Conservation (phyloP, 2,888 invertebrate genomes). For the Elegia similella region DNA sequence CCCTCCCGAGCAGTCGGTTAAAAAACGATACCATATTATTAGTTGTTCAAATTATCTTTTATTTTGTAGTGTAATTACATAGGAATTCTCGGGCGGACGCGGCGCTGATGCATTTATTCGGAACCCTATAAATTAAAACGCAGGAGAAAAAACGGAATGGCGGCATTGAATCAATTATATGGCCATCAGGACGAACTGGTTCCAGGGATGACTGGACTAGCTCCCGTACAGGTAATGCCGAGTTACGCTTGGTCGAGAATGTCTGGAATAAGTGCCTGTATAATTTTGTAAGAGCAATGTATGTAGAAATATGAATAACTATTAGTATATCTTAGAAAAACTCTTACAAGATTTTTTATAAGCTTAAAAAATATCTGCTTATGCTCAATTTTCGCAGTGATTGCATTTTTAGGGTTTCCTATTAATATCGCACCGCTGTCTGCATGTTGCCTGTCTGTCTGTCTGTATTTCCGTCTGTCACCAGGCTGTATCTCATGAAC, state of each 20-base stretch:
- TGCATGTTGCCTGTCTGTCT: too few species aligned
- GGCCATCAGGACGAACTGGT: slow-evolving; percentile 54
- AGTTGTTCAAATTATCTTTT: slow-evolving; percentile 44
- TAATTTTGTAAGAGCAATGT: too few species aligned
- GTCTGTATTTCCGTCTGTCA: too few species aligned
- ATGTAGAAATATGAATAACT: too few species aligned
- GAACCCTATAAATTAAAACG: slow-evolving; percentile 37
- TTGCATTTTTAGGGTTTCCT: too few species aligned
- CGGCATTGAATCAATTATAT: slow-evolving; percentile 56
- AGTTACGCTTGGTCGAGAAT: not conserved
- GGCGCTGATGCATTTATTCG: slow-evolving; percentile 31
- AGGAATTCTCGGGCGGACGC: slow-evolving; percentile 49
- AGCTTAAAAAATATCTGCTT: too few species aligned
- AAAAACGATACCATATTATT: slow-evolving; percentile 43
- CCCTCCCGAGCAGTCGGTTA: not conserved
- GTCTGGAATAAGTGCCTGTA: not conserved
- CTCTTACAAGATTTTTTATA: too few species aligned
- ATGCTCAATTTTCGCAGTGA: too few species aligned
- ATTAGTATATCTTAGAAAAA: too few species aligned
- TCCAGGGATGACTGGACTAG: slow-evolving; percentile 32
- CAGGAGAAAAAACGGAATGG: slow-evolving; percentile 51
- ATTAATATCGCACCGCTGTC: too few species aligned
- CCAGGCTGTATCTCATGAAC: too few species aligned
- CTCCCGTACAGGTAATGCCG: slow-evolving; percentile 19
- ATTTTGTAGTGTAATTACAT: slow-evolving; percentile 59